Conservation (phyloP, 1,140 invertebrate genomes). For the Medauroidea extradentata region DNA sequence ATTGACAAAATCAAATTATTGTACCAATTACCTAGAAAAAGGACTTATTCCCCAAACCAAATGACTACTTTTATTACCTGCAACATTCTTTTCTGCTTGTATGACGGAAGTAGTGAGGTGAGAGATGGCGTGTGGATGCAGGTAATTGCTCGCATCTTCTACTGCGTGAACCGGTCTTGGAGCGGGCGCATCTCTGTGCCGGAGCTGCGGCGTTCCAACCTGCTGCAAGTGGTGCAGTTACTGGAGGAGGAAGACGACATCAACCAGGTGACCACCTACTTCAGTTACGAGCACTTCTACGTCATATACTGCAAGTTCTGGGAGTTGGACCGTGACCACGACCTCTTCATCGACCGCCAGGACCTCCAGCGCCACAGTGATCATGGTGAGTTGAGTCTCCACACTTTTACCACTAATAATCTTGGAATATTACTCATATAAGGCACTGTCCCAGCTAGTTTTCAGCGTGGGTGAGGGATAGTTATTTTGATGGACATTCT, state of each 20-base stretch:
- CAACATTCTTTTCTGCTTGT: too few species aligned
- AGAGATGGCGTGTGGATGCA: conserved; percentile 43
- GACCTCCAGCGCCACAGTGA: conserved; percentile 95
- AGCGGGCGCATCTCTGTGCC: conserved; percentile 84
- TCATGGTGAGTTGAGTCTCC: conserved; percentile 66
- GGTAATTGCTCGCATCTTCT: conserved; percentile 97
- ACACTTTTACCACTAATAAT: too few species aligned
- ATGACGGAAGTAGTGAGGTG: too few species aligned
- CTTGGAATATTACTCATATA: too few species aligned
- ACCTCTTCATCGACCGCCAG: conserved; percentile 91
- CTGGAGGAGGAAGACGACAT: conserved; percentile 93
- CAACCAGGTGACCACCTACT: conserved; percentile 95
- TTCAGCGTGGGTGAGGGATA: too few species aligned
- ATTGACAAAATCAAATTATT: too few species aligned
- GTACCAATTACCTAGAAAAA: too few species aligned
- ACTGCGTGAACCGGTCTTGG: conserved; percentile 97
- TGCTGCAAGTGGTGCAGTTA: conserved; percentile 69
- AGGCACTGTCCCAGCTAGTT: too few species aligned
- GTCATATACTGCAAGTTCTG: conserved; percentile 99
- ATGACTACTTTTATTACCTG: too few species aligned
- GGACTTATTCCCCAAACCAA: too few species aligned
- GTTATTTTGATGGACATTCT: too few species aligned
- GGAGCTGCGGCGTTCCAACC: conserved; percentile 89
- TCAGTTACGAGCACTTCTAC: conserved; percentile 99
- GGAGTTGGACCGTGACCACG: conserved; percentile 98